A percentile compares a stretch with the other conserved stretches of the same genome.
Evolutionary conservation across 2,113 vertebrate species (phyloP).

Genomic region (Lophochroa leadbeateri): DNA sequence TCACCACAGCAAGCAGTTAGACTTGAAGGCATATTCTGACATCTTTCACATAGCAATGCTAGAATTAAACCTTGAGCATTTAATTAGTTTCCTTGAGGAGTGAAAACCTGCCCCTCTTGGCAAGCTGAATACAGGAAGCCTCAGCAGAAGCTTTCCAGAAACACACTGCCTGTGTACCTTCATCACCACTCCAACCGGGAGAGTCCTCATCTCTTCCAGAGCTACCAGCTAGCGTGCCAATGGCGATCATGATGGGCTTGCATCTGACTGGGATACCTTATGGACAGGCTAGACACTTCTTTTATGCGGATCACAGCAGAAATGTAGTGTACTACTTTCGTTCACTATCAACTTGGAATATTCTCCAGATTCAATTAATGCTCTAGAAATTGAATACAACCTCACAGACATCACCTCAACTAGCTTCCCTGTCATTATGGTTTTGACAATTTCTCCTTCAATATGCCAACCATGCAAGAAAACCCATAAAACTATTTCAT

Average conservation of each 20-base stretch:
- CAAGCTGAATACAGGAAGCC: not conserved
- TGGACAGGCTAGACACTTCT: not conserved
- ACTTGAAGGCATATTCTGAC: not conserved
- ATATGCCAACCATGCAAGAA: not conserved
- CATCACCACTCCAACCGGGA: not conserved
- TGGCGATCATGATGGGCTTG: not conserved
- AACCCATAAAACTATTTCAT: not conserved
- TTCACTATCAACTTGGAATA: not conserved
- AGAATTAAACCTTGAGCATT: not conserved
- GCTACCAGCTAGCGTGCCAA: not conserved
- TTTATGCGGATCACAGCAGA: not conserved
- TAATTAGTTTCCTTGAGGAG: not conserved
- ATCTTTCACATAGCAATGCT: not conserved
- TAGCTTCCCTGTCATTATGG: not conserved
- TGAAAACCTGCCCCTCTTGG: not conserved
- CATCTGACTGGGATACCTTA: not conserved
- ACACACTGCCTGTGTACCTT: not conserved
- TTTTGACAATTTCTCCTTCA: not conserved
- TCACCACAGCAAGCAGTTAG: not conserved
- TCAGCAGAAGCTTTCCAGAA: not conserved
- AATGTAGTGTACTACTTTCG: not conserved
- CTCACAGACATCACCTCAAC: not conserved
- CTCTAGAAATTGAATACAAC: not conserved
- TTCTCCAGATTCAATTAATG: not conserved
- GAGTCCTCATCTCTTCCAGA: not conserved